Evolutionary conservation across 2,113 vertebrate species (phyloP), one percentile per base, ranked within the genome.

Genomic region (Nibea albiflora): DNA sequence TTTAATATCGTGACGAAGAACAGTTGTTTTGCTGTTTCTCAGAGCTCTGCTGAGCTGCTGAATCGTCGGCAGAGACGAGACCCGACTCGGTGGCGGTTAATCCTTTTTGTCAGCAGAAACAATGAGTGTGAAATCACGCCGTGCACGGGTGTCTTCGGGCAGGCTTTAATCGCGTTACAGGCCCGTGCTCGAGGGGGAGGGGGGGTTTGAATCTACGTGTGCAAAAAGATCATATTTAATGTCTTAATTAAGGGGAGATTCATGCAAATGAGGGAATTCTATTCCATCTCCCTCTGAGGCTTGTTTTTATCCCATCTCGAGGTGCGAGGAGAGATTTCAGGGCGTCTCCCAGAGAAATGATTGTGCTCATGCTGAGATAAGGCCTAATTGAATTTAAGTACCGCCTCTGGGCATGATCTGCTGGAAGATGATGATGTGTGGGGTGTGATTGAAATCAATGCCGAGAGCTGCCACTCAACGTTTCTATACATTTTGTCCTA

Each of bases 121-220:
- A 92, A 92, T 90, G 84, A 76, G 81, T 85, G 92, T 93, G 93
- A 94, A 93, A 94, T 94, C 26, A 17, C 87, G 78, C 53, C 54
- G 47, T 67, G 69, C 76, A 42, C 2, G 74, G 26, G 57, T 87
- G 84, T 92, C 92, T 90, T 83, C 84, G 90, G 90, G 92, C 91
- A 42, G 63, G 52, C 74, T 76, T 78, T 91, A 94, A 92, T 92
- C 91, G 66, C 15, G 83, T 95, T 93, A 91, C n/a, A n/a, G 46
- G 39, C 84, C 57, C 69, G 24, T 24, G 80, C 81, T 87, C 65
- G 26, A 24, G 57, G 31, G 31, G 31, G 31, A 6, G 35, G 28
- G 85, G 77, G 76, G 31, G 52, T 78, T 24, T 78, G 52, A 64
- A 39, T 84, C 15, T 79, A 74, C n/a, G 74, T 31, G 54, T 68